Percentiles rank a stretch among this genome's conserved stretches.
Evolutionary conservation across 2,888 invertebrate species (phyloP).

Genomic region (Athalia rosae): DNA sequence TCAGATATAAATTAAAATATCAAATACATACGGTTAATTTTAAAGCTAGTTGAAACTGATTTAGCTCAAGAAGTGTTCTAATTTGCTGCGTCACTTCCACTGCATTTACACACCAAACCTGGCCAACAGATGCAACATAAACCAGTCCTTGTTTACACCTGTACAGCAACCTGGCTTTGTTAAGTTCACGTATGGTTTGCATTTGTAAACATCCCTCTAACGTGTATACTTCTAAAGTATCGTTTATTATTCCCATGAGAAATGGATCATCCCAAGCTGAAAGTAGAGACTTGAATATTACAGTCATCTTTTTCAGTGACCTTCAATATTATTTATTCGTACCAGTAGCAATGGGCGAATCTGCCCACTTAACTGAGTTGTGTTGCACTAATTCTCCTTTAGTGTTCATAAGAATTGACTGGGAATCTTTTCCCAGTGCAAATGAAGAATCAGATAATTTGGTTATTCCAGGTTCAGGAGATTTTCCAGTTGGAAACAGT

Average conservation of each 20-base stretch:
- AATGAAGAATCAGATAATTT: constrained; percentile 85
- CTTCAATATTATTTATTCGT: constrained; percentile 55
- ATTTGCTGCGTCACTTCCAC: constrained; percentile 90
- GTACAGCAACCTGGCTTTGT: constrained; percentile 84
- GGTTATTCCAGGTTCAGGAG: constrained; percentile 89
- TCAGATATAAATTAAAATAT: constrained; percentile 3
- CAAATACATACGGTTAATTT: constrained; percentile 85
- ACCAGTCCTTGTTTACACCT: constrained; percentile 86
- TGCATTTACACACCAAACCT: constrained; percentile 91
- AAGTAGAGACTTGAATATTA: constrained; percentile 27
- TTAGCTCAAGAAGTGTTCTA: constrained; percentile 87
- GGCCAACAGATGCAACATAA: constrained; percentile 90
- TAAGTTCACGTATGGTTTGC: constrained; percentile 86
- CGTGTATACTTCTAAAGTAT: constrained; percentile 90
- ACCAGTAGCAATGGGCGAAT: constrained; percentile 84
- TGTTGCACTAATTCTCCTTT: constrained; percentile 81
- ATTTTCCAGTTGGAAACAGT: constrained; percentile 89
- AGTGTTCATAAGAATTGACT: constrained; percentile 89
- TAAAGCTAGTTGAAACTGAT: constrained; percentile 95
- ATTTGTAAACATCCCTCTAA: constrained; percentile 87
- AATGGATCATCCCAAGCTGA: constrained; percentile 95
- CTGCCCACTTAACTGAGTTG: constrained; percentile 87
- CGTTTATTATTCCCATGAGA: constrained; percentile 88
- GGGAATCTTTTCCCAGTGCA: constrained; percentile 90
- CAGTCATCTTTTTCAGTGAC: neutral